Base-by-base conservation (phyloP, 1,140 invertebrate species). In the Lucilia sericata region DNA sequence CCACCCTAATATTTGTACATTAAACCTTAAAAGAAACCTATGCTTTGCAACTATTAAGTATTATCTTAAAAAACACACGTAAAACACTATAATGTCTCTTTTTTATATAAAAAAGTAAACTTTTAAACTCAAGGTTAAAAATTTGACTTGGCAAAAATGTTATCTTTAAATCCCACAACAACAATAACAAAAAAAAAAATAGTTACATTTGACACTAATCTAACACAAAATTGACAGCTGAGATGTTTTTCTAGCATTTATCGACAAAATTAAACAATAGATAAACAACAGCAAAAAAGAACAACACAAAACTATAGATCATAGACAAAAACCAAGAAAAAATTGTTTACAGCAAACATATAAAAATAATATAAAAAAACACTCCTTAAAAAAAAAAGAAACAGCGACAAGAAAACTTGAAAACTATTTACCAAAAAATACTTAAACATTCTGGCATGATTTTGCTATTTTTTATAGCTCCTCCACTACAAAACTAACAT, bases 171-270 rank as follows among this genome's bases (percentile, higher is more conserved):
- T 14, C 51, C 51, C 13, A 17, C 49, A 8, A 42, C 42, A 42
- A 10, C 51, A 36, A 76, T 3, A 30, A 30, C 3, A 30, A 30
- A 1, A 30, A 30, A 30, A 30, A 30, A 30, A 30, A 30, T 42
- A 76, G 30, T 76, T 76, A 42, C 74, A 76, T n/a, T 76, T 76
- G 74, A 76, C 74, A 42, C 74, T 76, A 76, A 76, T 76, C 74
- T 76, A 42, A 76, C 74, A 76, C 74, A 42, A 42, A 76, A 76
- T 76, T 76, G 74, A 76, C 34, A 76, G 74, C 30, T n/a, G 34
- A 76, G 74, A 17, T 76, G 34, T 76, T 76, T 55, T 42, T 42
- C 42, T 10, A 42, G 42, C 42, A 42, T 76, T 76, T 76, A 76
- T 76, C 74, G 74, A 36, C 30, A 19, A 36, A 76, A 34, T 42